Base-by-base conservation (phyloP, 2,888 invertebrate species). In the Conus canariensis region DNA sequence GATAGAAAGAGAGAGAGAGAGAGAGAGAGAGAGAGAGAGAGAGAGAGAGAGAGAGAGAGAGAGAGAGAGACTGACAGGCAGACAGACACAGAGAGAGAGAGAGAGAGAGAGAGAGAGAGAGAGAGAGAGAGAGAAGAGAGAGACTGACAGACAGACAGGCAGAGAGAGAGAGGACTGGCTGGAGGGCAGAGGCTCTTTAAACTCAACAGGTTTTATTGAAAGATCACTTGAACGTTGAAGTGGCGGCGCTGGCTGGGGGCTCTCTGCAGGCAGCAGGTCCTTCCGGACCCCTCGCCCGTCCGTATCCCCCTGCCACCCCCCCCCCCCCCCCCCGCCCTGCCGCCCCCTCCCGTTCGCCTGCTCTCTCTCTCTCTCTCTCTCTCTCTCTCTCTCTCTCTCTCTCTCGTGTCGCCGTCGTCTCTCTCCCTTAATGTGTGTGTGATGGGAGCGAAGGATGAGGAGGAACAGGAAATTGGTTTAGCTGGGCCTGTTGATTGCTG, bases 151-250 rank as follows among this genome's bases (percentile, higher is more conserved):
- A 64, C 3, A 64, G 64, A 64, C 0, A 64, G 64, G 6, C 3
- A 64, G 64, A 64, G 64, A 64, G 64, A 64, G 64, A 64, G 64
- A 64, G 64, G 16, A 64, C 10, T 64, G 64, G 64, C 64, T 16
- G 64, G 64, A 64, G 64, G 64, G 16, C 64, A 64, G 74, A 22
- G 74, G n/a, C 25, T 25, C 25, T 74, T 74, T 25, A 74, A 74
- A n/a, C 74, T 74, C 74, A 74, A 74, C 74, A 74, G 74, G 74
- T 74, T 74, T 74, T n/a, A 74, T 74, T 74, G 74, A 74, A n/a
- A 22, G 74, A 74, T 74, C 74, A n/a, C 74, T 74, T n/a, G 64
- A 64, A 64, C 16, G 64, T 64, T 64, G n/a, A n/a, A 74, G 74
- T 74, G 74, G n/a, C 25, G 74, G 74, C 22, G 22, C 22, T 70